Evolutionary conservation across 64 coral and sea anemone genomes (phyloP), one percentile per base, ranked within the genome.

Genomic region (Montipora capricornis): DNA sequence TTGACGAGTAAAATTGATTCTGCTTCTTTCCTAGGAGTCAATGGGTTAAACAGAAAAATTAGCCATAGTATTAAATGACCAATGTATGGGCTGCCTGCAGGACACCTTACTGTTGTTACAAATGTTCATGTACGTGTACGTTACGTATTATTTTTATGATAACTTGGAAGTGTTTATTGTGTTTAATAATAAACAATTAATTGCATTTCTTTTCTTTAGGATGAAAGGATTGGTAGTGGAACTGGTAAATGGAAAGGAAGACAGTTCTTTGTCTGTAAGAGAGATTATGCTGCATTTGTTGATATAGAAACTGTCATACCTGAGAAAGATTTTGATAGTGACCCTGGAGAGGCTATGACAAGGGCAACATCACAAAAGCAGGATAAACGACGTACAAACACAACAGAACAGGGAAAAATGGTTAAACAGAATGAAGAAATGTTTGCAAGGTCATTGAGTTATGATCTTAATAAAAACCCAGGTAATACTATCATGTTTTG

Each of bases 241-340:
- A 82, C 64, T 90, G 95, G 95, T 46, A 3, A 29, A 4, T 64
- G 57, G 17, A 1, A 58, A 8, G 59, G 82, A 74, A 66, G 20
- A 20, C 88, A 91, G 19, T 15, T 50, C 19, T 96, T 96, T 91
- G 11, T 47, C 5, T 91, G 91, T 76, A 87, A 77, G 66, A 87
- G 20, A 69, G 87, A 78, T 76, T 77, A 80, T 91, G 95, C 95
- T 66, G 0, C 0, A 7, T 93, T 96, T 96, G 87, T 69, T 17
- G 87, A 74, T 20, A 37, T 87, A 46, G 61, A 17, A 5, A 80
- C 60, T 85, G 87, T 96, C 4, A 88, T 94, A 62, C 81, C 57
- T 19, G 95, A 96, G 11, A 52, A 75, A 49, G 76, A 96, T 68
- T 95, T 94, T 94, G 87, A 89, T 49, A 60, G 8, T 5, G 9